Percentiles rank a stretch among this genome's conserved stretches.
Evolutionary conservation across 2,888 invertebrate genomes (phyloP).

Genomic region (Hirudinaria manillensis): DNA sequence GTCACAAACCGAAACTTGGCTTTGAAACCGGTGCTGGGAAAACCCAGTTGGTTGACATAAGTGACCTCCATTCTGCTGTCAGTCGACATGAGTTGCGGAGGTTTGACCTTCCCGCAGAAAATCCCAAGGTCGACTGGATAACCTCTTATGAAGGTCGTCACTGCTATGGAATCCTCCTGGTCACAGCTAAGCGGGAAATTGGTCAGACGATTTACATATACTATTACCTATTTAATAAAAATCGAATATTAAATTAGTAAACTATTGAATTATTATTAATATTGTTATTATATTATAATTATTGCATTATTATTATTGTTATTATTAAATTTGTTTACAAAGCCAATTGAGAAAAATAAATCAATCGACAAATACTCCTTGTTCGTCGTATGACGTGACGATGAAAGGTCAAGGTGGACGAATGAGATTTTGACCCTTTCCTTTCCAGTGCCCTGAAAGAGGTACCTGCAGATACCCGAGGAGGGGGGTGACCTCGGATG

Average conservation of each 20-base stretch:
- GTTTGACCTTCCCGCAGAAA: constrained; percentile 75
- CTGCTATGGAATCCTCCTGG: constrained; percentile 69
- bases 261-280: neutral
- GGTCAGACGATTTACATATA: neutral
- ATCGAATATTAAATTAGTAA: constrained; percentile 1
- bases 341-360: neutral
- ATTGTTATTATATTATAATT: neutral
- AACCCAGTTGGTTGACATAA: constrained; percentile 65
- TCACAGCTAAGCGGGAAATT: constrained; percentile 43
- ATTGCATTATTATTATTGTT: no score
- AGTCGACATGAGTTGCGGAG: constrained; percentile 73
- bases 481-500: constrained; percentile 69
- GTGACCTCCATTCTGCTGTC: constrained; percentile 28
- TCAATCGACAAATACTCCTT: neutral
- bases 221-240: neutral
- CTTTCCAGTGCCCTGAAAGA: constrained; percentile 69
- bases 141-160: constrained; percentile 75
- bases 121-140: constrained; percentile 78
- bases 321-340: neutral
- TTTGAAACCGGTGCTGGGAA: constrained; percentile 67
- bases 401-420: constrained; percentile 46
- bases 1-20: constrained; percentile 81
- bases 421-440: constrained; percentile 76
- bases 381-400: neutral
- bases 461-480: constrained; percentile 70